Evolutionary conservation across 2,888 invertebrate genomes (phyloP).

Genomic region (Oscheius sp.): DNA sequence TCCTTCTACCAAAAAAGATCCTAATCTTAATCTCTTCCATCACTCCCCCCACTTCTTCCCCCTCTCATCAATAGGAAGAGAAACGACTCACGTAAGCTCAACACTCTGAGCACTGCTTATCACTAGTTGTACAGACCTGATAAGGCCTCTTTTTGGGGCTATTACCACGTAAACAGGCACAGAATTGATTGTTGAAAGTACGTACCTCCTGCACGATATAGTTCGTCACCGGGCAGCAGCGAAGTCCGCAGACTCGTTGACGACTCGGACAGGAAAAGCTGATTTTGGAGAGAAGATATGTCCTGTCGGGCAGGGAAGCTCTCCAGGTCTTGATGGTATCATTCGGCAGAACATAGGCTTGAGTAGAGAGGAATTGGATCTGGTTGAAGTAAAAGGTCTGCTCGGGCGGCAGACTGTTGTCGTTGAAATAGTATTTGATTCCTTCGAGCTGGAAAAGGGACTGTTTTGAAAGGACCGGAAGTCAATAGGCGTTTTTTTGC

Average conservation of each 20-base stretch:
- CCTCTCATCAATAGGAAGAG: not conserved
- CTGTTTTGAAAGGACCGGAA: not conserved
- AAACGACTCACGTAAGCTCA: slow-evolving; percentile 28
- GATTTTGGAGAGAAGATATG: slow-evolving; percentile 32
- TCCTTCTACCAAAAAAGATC: not conserved
- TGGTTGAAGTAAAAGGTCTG: slow-evolving; percentile 39
- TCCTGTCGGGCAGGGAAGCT: slow-evolving; percentile 27
- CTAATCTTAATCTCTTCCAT: not conserved
- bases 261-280: slow-evolving; percentile 27
- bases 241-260: slow-evolving; percentile 35
- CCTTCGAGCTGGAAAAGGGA: slow-evolving; percentile 25
- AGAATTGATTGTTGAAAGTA: not conserved
- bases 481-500: no score
- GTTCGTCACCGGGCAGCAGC: slow-evolving; percentile 30
- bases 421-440: slow-evolving; percentile 35
- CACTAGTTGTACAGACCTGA: slow-evolving; percentile 16
- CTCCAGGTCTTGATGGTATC: slow-evolving; percentile 10
- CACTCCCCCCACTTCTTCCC: not conserved
- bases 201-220: slow-evolving; percentile 22
- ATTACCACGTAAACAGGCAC: slow-evolving; percentile 30
- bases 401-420: slow-evolving; percentile 34
- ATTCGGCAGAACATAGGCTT: slow-evolving; percentile 13
- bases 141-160: slow-evolving; percentile 18
- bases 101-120: slow-evolving; percentile 13
- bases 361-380: slow-evolving; percentile 29